Base-by-base conservation (phyloP, 2,113 vertebrate species). In the Chlamydotis undulata region DNA sequence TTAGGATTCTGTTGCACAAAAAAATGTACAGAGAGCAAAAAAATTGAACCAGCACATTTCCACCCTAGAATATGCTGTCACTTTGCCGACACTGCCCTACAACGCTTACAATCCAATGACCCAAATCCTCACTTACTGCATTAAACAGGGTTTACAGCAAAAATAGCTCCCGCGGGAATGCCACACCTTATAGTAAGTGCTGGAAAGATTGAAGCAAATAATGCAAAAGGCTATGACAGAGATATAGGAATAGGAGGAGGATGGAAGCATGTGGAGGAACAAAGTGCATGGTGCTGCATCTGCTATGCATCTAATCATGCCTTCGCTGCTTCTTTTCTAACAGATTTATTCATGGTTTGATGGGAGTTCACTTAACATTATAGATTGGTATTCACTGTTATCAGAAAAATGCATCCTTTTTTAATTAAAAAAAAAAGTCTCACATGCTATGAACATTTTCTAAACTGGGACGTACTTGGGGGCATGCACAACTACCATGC, bases 41-140 rank as follows among this genome's bases (percentile, higher is more conserved):
- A 74, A 57, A 85, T 24, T 67, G 28, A 74, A 6, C 29, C 29
- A 28, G n/a, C 22, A 52, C 10, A 5, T 76, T 45, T 47, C 59
- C 15, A 91, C 14, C 61, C 31, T 16, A 49, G 45, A 96, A 81
- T 41, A 75, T 7, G 29, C 81, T 56, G 69, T n/a, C 60, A 45
- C 39, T 94, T 60, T 12, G 37, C 60, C 78, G 76, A 81, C 24
- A 4, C 47, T 78, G 50, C 71, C 68, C 12, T 6, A 55, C 50
- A 80, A 86, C 0, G 0, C 59, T 74, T 35, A 33, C 33, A 92
- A n/a, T 78, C 85, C 1, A 2, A 13, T 92, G 92, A 95, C 90
- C 92, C 88, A 84, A 87, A 95, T 88, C 93, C 88, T 94, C 76
- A 19, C 71, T 55, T 37, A 82, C 53, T 86, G 73, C 88, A 90